These are phyloP conservation scores for Hyppa rectilinea DNA, from an alignment of 2,888 invertebrate genomes.

Conservation along the genomic window DNA sequence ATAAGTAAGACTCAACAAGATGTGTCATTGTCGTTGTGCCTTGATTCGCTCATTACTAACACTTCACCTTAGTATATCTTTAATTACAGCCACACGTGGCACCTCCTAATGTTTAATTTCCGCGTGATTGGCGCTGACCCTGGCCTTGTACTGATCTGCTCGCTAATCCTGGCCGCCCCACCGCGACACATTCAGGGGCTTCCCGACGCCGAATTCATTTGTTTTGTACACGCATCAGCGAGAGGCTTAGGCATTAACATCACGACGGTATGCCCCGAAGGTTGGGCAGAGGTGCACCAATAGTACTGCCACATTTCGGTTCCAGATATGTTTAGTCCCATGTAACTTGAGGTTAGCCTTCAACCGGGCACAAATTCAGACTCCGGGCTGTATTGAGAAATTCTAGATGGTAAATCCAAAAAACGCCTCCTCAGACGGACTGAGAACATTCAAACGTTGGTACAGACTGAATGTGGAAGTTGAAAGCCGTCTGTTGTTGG, in stretches of 20 bases:
- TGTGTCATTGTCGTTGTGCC: no score
- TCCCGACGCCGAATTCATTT: slow-evolving; percentile 36
- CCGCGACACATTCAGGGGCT: slow-evolving; percentile 41
- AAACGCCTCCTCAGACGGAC: not conserved
- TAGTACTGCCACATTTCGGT: not conserved
- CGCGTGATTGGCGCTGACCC: slow-evolving; percentile 25
- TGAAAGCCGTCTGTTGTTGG: not conserved
- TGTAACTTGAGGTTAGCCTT: not conserved
- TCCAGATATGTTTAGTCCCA: not conserved
- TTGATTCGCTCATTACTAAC: not conserved
- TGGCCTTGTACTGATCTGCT: slow-evolving; percentile 34
- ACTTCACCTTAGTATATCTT: not conserved
- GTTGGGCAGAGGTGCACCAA: no score
- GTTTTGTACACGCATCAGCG: slow-evolving; percentile 13
- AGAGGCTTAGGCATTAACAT: not conserved
- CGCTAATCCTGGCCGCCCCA: slow-evolving; percentile 41
- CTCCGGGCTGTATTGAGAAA: not conserved
- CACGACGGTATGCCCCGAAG: not conserved
- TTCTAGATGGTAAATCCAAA: no score
- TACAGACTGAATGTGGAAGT: no score
- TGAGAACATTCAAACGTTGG: not conserved
- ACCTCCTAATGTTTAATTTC: slow-evolving; percentile 33
- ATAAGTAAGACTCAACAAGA: no score
- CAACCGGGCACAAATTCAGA: not conserved
- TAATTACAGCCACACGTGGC: slow-evolving; percentile 27